These are phyloP conservation scores for Strigamia maritima DNA, from an alignment of 2,888 invertebrate genomes.

Conservation along the genomic window DNA sequence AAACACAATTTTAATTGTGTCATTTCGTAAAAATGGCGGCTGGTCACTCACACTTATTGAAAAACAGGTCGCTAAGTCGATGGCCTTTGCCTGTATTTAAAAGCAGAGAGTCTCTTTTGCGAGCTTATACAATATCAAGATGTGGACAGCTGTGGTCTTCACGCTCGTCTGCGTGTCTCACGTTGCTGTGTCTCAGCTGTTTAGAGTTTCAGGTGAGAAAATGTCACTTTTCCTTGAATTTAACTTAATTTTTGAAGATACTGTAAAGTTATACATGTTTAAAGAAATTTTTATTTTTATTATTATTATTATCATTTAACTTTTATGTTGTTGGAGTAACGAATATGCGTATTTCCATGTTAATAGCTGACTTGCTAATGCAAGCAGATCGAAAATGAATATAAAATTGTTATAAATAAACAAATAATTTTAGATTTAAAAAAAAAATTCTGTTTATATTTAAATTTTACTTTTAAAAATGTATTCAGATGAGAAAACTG, in stretches of 20 bases:
- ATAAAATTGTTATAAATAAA: too few relatives aligned
- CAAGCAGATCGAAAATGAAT: too few relatives aligned
- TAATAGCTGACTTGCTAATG: too few relatives aligned
- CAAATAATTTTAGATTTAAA: too few relatives aligned
- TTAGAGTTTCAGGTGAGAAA: constrained; percentile 23
- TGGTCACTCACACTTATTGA: constrained; percentile 15
- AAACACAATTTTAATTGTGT: neutral
- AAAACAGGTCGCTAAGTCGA: neutral
- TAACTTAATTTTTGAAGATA: neutral
- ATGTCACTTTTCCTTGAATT: neutral
- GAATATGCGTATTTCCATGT: too few relatives aligned
- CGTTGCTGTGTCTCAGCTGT: neutral
- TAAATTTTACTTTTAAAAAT: too few relatives aligned
- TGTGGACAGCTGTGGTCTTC: neutral
- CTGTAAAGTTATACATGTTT: too few relatives aligned
- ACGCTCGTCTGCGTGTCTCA: neutral
- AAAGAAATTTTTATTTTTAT: too few relatives aligned
- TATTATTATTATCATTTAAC: too few relatives aligned
- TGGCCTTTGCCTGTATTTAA: neutral
- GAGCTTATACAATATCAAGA: neutral
- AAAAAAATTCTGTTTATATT: too few relatives aligned
- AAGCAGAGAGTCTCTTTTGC: neutral
- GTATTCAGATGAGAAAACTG: too few relatives aligned
- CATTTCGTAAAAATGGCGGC: neutral
- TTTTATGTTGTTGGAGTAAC: too few relatives aligned